Base-by-base conservation (phyloP, 2,797 vertebrate species). In the Ptychobarbus kaznakovi region DNA sequence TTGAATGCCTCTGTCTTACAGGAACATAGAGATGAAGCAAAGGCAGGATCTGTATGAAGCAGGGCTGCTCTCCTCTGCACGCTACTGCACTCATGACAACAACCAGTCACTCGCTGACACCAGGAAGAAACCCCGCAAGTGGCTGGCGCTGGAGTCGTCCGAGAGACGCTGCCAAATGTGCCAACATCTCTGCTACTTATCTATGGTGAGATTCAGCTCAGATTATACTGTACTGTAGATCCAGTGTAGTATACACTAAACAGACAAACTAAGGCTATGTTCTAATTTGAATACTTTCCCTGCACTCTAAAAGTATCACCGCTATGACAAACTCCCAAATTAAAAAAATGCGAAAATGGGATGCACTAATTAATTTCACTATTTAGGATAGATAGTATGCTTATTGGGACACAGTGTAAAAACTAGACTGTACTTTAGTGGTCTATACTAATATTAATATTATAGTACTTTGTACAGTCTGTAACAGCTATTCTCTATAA, bases 111-210 rank as follows among this genome's bases (percentile, higher is more conserved):
- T 93, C 25, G 83, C 90, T 1, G 98, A 98, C 81, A 96, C 96
- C 63, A 97, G 97, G 94, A 99, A 99, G 94, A 99, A 98, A 93
- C 96, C 96, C 90, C 97, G 98, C 90, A 99, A 99, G 90, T 99
- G 98, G 98, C 92, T 96, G 92, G 96, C 97, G 85, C 92, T 99
- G 89, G 98, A 99, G 95, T 97, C 98, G 0, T 99, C 97, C 0
- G 98, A 99, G 95, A 95, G 98, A 92, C 95, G 98, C 87, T 99
- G 98, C 92, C 98, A 99, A 94, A 97, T 97, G 86, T 99, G 98
- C 93, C 98, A 98, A 93, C 97, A 99, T 92, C 94, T 99, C 86
- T 99, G 98, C 93, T 99, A 99, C 89, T 93, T 99, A 83, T 99
- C 98, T 87, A 99, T 99, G 98, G 98, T 99, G 91, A 95, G 96